Conservation (phyloP, 2,888 invertebrate species). For the Pyrrhia umbra region DNA sequence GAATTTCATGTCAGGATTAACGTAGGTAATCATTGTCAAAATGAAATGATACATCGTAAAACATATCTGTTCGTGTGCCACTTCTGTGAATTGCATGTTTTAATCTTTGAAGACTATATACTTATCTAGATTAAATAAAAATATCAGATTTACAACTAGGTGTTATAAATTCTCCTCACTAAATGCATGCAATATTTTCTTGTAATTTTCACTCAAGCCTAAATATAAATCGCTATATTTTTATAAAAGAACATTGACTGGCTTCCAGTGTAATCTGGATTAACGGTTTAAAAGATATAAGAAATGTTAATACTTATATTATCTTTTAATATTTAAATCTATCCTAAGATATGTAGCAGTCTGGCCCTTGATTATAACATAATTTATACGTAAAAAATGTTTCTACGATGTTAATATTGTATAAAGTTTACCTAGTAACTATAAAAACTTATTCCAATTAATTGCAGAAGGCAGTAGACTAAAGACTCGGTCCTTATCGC, state of each 20-base stretch:
- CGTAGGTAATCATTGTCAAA: conserved; percentile 1
- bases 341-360: conserved; percentile 15
- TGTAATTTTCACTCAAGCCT: background rate
- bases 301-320: conserved; percentile 19
- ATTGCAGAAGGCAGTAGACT: too few species aligned
- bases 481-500: too few species aligned
- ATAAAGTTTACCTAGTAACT: too few species aligned
- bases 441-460: too few species aligned
- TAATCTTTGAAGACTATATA: conserved; percentile 25
- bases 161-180: background rate
- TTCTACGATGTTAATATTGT: too few species aligned
- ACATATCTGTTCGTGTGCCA: background rate
- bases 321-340: conserved; percentile 39
- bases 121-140: background rate
- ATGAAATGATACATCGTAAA: background rate
- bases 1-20: background rate
- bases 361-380: conserved; percentile 25
- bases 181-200: background rate
- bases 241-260: conserved; percentile 2
- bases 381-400: background rate
- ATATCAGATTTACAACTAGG: conserved; percentile 1
- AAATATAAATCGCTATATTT: background rate
- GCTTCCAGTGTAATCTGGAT: conserved; percentile 34
- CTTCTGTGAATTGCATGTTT: background rate
- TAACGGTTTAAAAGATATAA: conserved; percentile 43